Evolutionary conservation across 2,113 vertebrate species (phyloP), one percentile per base, ranked within the genome.

Genomic region (Melospiza melodia): DNA sequence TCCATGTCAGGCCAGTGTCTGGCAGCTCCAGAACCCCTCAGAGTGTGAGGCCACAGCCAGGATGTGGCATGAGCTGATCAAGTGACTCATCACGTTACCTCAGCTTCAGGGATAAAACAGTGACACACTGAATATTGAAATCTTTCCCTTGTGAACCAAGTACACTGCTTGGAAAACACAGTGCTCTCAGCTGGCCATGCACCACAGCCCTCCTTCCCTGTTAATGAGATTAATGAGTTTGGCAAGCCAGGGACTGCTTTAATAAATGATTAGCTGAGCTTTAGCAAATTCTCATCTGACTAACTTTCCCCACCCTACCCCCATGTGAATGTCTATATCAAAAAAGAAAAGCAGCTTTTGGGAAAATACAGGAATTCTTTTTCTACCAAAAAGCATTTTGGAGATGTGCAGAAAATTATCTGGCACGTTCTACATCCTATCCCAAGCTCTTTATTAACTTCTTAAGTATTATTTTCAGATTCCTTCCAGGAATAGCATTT

Each of bases 211-310:
- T 93, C 80, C 74, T 79, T 91, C 78, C 74, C 83, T 92, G 90
- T 95, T 97, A 97, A 96, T 86, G 93, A 97, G 97, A 96, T 95
- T 89, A 97, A 92, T 81, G 90, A 96, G 81, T 95, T 92, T 94
- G 94, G 90, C 76, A 92, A 85, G 84, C 55, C 81, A 74, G 23
- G 90, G 78, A 93, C 92, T 77, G 49, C 93, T 93, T 95, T 95
- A 95, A 95, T 84, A 92, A 97, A 96, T 97, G 93, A 97, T 97
- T 97, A 96, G 95, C 25, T 95, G 92, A 95, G 87, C 71, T 95
- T 96, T 78, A 94, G 83, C 87, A 91, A 91, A 90, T 91, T 94
- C 91, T 95, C 87, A 59, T 95, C 82, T 73, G 93, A 96, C 76
- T 81, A 94, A 95, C 90, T 92, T 92, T 81, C 88, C 46, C 71